Evolutionary conservation across 2,113 vertebrate genomes (phyloP).

Genomic region (Rhinolophus ferrumequinum): DNA sequence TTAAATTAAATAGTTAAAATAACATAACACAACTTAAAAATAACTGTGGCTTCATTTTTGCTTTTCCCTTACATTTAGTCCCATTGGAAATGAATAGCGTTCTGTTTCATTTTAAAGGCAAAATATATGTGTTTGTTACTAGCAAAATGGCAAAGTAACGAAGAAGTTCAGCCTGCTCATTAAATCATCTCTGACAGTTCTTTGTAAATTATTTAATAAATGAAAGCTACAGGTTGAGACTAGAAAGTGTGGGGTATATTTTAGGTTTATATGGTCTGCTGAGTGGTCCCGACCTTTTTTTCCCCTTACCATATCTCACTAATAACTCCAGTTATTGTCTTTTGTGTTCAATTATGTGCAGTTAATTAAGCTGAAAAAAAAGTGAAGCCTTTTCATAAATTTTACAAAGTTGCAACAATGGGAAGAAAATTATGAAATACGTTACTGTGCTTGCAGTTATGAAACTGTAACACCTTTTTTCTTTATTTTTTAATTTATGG

Average conservation of each 20-base stretch:
- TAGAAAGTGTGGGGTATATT: conserved; percentile 77
- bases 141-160: conserved; percentile 78
- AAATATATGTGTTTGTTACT: conserved; percentile 73
- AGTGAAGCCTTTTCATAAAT: background rate
- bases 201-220: conserved; percentile 81
- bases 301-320: background rate
- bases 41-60: conserved; percentile 27
- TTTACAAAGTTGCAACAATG: conserved; percentile 19
- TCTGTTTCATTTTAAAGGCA: conserved; percentile 75
- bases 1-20: conserved; percentile 55
- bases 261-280: conserved; percentile 77
- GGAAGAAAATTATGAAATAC: background rate
- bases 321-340: background rate
- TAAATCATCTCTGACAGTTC: conserved; percentile 75
- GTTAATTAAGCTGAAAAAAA: background rate
- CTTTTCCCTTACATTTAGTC: conserved; percentile 52
- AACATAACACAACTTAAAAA: conserved; percentile 39
- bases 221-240: conserved; percentile 80
- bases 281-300: conserved; percentile 78
- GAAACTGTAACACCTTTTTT: background rate
- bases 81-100: conserved; percentile 62
- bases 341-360: background rate
- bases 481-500: conserved; percentile 56
- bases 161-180: conserved; percentile 69
- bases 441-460: background rate